Conservation (phyloP, 2,797 vertebrate genomes). For the Mus minutoides region DNA sequence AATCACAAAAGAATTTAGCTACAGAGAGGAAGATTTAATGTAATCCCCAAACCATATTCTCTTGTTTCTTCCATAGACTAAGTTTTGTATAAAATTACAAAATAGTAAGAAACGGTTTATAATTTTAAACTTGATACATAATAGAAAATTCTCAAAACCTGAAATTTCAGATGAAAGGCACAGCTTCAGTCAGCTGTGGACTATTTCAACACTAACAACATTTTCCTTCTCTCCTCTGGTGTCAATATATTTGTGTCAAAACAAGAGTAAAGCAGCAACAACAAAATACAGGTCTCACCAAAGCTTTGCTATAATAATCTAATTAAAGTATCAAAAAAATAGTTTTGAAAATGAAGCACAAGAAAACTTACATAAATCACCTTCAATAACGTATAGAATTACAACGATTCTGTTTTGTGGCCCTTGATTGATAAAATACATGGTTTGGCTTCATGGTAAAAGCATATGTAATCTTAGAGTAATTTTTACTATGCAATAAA, state of each 20-base stretch:
- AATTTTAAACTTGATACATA: slow-evolving; percentile 41
- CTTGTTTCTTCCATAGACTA: background rate
- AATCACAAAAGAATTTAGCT: background rate
- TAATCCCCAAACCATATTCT: background rate
- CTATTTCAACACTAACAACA: background rate
- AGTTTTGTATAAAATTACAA: background rate
- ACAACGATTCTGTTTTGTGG: background rate
- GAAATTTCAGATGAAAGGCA: background rate
- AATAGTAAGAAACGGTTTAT: background rate
- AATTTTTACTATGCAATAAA: slow-evolving; percentile 33
- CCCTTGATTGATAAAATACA: background rate
- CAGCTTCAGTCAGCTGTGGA: background rate
- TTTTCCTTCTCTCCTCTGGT: background rate
- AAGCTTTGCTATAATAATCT: background rate
- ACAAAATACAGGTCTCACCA: background rate
- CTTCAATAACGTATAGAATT: slow-evolving; percentile 1
- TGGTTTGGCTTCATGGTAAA: background rate
- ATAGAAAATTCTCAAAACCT: background rate
- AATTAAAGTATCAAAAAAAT: slow-evolving; percentile 25
- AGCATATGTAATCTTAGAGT: background rate
- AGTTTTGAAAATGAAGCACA: slow-evolving; percentile 29
- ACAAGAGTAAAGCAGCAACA: background rate
- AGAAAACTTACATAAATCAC: slow-evolving; percentile 9
- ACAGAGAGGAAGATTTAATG: background rate
- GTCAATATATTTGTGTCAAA: background rate